Conservation (phyloP, 2,888 invertebrate genomes). For the Eurois occulta region DNA sequence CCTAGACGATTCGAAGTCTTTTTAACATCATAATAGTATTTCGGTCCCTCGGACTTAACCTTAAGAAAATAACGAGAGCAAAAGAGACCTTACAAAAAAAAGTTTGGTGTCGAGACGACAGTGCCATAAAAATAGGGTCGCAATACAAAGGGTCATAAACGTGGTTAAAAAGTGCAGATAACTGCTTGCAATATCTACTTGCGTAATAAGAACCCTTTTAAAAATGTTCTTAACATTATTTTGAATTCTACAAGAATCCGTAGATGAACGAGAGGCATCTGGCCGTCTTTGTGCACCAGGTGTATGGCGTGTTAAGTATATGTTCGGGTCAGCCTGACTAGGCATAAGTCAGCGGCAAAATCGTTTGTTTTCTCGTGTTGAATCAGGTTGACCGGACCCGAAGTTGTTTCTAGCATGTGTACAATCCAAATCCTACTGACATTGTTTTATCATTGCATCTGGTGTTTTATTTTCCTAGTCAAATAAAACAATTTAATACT, state of each 20-base stretch:
- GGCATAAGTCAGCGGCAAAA: neutral
- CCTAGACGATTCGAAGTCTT: neutral
- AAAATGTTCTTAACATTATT: neutral
- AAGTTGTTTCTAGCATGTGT: neutral
- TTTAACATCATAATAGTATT: neutral
- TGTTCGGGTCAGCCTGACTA: neutral
- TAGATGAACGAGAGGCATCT: neutral
- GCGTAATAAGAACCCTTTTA: neutral
- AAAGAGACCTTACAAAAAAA: neutral
- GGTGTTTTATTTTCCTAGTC: neutral
- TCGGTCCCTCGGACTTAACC: neutral
- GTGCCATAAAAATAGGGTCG: neutral
- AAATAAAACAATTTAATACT: neutral
- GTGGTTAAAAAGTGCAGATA: neutral
- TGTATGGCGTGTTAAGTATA: neutral
- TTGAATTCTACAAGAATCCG: neutral
- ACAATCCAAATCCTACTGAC: neutral
- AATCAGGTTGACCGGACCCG: neutral
- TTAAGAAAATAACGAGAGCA: neutral
- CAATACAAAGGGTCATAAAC: neutral
- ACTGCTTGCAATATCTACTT: neutral
- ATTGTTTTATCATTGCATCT: neutral
- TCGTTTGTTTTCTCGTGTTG: neutral
- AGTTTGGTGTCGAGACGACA: neutral
- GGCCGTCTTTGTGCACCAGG: neutral